Base-by-base conservation (phyloP, 2,113 vertebrate species). In the Aegithalos caudatus region DNA sequence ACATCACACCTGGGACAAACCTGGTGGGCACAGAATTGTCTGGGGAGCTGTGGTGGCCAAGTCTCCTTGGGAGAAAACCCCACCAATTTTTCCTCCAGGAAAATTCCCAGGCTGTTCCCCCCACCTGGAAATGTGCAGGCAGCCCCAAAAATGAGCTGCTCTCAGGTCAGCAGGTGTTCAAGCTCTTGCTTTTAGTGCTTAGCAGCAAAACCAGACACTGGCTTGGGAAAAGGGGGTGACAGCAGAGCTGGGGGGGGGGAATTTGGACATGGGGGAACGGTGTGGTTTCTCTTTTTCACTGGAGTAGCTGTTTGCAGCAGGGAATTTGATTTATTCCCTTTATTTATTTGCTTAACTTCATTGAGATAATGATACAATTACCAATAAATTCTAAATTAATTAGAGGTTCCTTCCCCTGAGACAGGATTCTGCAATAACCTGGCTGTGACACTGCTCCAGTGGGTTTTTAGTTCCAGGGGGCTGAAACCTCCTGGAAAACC, bases 31-130 rank as follows among this genome's bases (percentile, higher is more conserved):
- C 84, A n/a, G 57, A 53, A 47, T 14, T 42, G 24, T 48, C 1
- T 83, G 71, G 71, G 86, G 79, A 23, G 64, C 61, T 58, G 87
- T 35, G 88, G 71, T 81, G 84, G 92, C 67, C 81, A 38, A 62
- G 3, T 7, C 60, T 85, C 74, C 72, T 18, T 10, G 60, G 42
- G 77, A 86, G 57, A 48, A 91, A 92, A 90, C n/a, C 27, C 25
- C 2, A 1, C 73, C 51, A 51, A 45, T n/a, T n/a, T n/a, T n/a
- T n/a, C n/a, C n/a, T 51, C 37, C 12, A 18, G 3, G 3, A n/a
- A 19, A 27, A 56, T 45, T 78, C 61, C 89, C 64, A 38, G 3
- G 25, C 11, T 57, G 44, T 7, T 25, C 25, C 31, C 5, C 40
- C 20, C 27, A 21, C 13, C 42, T 10, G 13, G 54, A 47, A 58